phyloP scores from a whole-genome alignment of 2,797 vertebrate species.

The Neosalanx taihuensis region DNA sequence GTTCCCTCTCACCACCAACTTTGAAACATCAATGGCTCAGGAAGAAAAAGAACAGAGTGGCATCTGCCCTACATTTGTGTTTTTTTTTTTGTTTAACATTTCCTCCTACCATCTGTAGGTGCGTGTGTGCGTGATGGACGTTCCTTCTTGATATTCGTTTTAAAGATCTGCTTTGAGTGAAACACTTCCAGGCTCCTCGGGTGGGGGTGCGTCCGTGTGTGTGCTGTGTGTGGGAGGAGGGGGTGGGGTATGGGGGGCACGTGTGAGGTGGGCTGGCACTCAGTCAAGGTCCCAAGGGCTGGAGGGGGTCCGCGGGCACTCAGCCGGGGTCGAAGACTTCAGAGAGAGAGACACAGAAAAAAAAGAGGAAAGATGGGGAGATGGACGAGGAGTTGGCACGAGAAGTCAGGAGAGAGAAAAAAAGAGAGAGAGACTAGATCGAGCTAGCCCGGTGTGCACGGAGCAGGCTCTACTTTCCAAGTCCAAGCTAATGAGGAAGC shows the following conservation, averaged over 20 bases:
- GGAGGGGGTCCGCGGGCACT: slow-evolving; percentile 76
- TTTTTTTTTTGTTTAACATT: slow-evolving; percentile 29
- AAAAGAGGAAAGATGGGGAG: slow-evolving; percentile 76
- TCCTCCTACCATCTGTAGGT: neutral
- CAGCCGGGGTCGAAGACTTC: slow-evolving; percentile 74
- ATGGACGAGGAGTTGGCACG: slow-evolving; percentile 63
- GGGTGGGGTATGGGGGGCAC: slow-evolving; percentile 34
- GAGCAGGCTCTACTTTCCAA: slow-evolving; percentile 56
- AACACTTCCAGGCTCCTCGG: slow-evolving; percentile 58
- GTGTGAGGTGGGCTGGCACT: slow-evolving; percentile 65
- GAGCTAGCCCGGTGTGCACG: slow-evolving; percentile 50
- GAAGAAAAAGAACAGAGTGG: slow-evolving; percentile 54
- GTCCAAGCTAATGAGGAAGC: slow-evolving; percentile 73
- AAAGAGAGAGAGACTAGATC: slow-evolving; percentile 47
- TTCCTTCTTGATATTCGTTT: slow-evolving; percentile 6
- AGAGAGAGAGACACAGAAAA: slow-evolving; percentile 73
- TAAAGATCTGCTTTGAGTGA: slow-evolving; percentile 53
- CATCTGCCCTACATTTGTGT: slow-evolving; percentile 52
- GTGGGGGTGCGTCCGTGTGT: slow-evolving; percentile 59
- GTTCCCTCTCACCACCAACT: slow-evolving; percentile 42
- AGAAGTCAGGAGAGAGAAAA: slow-evolving; percentile 58
- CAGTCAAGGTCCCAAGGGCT: slow-evolving; percentile 82
- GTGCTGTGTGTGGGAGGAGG: slow-evolving; percentile 35
- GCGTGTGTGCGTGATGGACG: slow-evolving; percentile 27
- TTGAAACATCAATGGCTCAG: slow-evolving; percentile 64